Percentiles rank a stretch among this genome's conserved stretches.
phyloP scores from a whole-genome alignment of 2,888 invertebrate genomes.

The Cheilosia scutellata region DNA sequence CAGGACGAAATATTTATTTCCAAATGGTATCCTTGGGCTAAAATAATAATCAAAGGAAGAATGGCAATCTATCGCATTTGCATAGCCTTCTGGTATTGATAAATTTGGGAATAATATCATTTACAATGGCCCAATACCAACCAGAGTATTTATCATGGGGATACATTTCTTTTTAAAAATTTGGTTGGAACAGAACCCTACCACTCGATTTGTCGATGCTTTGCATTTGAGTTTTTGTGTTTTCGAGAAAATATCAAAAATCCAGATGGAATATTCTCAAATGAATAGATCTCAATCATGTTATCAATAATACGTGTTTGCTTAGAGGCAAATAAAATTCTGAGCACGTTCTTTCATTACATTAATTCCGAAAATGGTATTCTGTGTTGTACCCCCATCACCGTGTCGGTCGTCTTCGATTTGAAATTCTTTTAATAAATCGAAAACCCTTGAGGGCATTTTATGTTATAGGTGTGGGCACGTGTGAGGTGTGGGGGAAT shows the following conservation, averaged over 20 bases:
- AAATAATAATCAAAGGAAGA: constrained; percentile 17
- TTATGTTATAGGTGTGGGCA: not conserved
- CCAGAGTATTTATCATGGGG: constrained; percentile 51
- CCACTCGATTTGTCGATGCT: not conserved
- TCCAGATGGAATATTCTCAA: constrained; percentile 63
- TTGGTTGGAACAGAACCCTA: not conserved
- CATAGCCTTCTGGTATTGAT: constrained; percentile 48
- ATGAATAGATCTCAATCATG: constrained; percentile 73
- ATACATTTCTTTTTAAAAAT: constrained; percentile 30
- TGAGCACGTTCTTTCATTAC: constrained; percentile 70
- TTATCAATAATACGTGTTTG: constrained; percentile 73
- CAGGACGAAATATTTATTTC: constrained; percentile 63
- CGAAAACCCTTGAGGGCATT: constrained; percentile 52
- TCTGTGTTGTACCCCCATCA: constrained; percentile 9
- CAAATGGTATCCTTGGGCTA: constrained; percentile 60
- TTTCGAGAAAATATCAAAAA: constrained; percentile 31
- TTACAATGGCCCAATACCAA: constrained; percentile 53
- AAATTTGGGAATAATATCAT: constrained; percentile 54
- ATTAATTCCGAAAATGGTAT: constrained; percentile 61
- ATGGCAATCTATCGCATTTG: constrained; percentile 62
- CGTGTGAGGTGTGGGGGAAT: constrained; percentile 14
- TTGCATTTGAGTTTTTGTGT: constrained; percentile 2
- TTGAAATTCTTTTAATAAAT: constrained; percentile 58
- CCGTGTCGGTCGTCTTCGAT: constrained; percentile 41
- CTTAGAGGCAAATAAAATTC: constrained; percentile 58